phyloP scores from a whole-genome alignment of 23 tunicate genomes.

The Halocynthia roretzi region DNA sequence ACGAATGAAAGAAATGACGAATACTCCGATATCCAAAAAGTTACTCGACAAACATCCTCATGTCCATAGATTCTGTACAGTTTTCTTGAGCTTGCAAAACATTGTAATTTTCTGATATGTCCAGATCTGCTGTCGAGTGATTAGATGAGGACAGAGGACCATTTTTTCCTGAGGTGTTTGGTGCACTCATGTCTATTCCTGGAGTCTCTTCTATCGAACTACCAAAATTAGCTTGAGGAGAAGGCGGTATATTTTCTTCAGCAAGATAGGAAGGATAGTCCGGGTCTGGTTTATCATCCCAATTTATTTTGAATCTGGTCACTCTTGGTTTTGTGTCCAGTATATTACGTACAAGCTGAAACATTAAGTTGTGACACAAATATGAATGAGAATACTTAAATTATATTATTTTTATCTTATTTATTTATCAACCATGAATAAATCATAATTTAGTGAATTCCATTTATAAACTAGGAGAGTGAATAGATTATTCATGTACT shows the following conservation, averaged over 20 bases:
- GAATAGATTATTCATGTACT: too few species aligned
- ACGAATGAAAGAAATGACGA: not conserved
- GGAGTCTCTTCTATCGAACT: conserved; percentile 18
- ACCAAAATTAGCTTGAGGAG: conserved; percentile 23
- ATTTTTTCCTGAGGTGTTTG: not conserved
- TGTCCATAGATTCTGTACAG: conserved; percentile 23
- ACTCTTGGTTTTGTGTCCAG: conserved; percentile 81
- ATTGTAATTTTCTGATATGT: too few species aligned
- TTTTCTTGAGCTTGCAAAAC: conserved; percentile 2
- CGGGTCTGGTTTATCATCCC: conserved; percentile 64
- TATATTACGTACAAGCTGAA: conserved; percentile 69
- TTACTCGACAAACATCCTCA: conserved; percentile 29
- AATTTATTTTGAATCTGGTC: conserved; percentile 87
- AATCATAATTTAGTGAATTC: too few species aligned
- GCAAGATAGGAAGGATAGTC: not conserved
- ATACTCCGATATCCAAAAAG: not conserved
- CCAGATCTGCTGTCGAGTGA: too few species aligned
- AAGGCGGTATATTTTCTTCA: conserved; percentile 19
- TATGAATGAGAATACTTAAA: too few species aligned
- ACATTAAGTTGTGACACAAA: not conserved
- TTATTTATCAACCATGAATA: too few species aligned
- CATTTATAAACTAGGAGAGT: too few species aligned
- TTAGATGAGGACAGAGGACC: conserved; percentile 35
- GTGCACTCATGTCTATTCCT: too few species aligned
- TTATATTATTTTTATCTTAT: too few species aligned